These are phyloP conservation scores for Gopherus evgoodei DNA, from an alignment of 2,113 vertebrate genomes.

Conservation along the genomic window DNA sequence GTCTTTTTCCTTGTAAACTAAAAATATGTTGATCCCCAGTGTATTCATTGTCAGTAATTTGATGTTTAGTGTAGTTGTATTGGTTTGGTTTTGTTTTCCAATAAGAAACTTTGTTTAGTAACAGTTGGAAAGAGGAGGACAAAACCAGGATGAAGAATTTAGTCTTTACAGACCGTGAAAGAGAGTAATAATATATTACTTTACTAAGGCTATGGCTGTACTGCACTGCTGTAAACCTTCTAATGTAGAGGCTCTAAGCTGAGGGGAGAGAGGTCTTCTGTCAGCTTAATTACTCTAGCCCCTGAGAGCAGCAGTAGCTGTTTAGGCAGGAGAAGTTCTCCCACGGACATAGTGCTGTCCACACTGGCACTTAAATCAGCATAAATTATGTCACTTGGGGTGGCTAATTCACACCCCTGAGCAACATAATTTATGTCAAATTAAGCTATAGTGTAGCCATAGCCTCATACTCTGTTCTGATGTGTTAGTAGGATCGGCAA, in stretches of 20 bases:
- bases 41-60: background rate
- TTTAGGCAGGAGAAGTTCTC: background rate
- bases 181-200: background rate
- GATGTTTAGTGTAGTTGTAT: background rate
- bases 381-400: background rate
- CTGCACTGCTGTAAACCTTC: background rate
- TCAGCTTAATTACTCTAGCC: background rate
- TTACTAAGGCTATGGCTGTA: background rate
- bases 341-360: background rate
- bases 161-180: background rate
- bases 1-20: background rate
- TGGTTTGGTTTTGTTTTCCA: background rate
- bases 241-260: background rate
- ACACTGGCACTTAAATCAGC: background rate
- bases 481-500: background rate
- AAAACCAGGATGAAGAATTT: background rate
- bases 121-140: background rate
- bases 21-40: background rate
- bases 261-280: background rate
- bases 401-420: background rate
- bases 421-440: background rate
- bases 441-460: too few relatives aligned
- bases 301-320: background rate
- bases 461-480: background rate
- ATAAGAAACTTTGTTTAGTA: background rate